Evolutionary conservation across 1,140 invertebrate genomes (phyloP), one percentile per base, ranked within the genome.

Genomic region (Drosophila pandora): DNA sequence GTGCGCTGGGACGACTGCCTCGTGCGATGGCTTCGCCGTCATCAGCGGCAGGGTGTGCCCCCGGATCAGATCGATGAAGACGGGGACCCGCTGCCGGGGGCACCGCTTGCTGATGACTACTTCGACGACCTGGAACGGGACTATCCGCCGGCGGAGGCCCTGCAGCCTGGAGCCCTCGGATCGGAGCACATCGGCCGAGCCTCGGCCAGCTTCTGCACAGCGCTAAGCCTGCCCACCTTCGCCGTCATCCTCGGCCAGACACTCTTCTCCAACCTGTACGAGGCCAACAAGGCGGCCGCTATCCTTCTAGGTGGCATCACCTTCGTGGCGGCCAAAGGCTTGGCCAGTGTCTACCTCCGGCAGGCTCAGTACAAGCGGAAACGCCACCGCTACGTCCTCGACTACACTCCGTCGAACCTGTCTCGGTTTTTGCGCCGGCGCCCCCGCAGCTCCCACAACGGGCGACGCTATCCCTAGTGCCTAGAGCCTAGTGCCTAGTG

Each of bases 191-290:
- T 88, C 13, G 76, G 62, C 2, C 68, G 61, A 8, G 58, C 60
- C 8, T 61, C 76, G 1, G 45, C 53, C 5, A 70, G 71, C 25
- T 73, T 88, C 25, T 72, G 67, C 13, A 67, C 52, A 0, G 79
- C 84, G 5, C 79, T 88, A 5, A 68, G 84, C 22, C 34, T 88
- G 54, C 83, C 83, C 63, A 77, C 58, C 17, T 64, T 79, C 6
- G 56, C 79, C 8, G 61, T 76, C 7, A 10, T 87, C 8, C 48
- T 88, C 5, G 76, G 83, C 0, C 59, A 61, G 10, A 64, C 50
- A 1, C 25, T 88, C 0, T 88, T 55, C 6, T 32, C 23, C 0
- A 0, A 32, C 3, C 1, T 67, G 4, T 67, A 43, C 47, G 22
- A 53, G 47, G 8, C 49, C 6, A 76, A 58, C 55, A 72, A 49